Percentiles rank a stretch among this genome's conserved stretches.
These are phyloP conservation scores for Passerculus sandwichensis DNA, from an alignment of 2,797 vertebrate species.

Conservation along the genomic window DNA sequence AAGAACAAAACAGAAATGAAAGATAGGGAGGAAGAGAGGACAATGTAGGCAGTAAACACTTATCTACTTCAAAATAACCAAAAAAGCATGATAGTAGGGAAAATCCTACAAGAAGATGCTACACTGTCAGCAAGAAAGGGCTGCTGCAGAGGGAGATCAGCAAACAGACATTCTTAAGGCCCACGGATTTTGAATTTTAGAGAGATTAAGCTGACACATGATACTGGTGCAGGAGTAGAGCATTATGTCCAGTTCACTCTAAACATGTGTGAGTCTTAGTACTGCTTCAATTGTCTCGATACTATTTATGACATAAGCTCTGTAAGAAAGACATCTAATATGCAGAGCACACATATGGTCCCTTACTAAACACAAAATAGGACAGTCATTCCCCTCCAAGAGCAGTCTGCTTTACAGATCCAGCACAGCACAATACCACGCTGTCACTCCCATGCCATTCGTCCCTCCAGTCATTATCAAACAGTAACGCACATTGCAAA, in stretches of 20 bases:
- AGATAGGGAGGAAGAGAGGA: not conserved
- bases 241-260: not conserved
- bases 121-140: not conserved
- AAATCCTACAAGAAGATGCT: not conserved
- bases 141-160: not conserved
- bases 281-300: not conserved
- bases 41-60: not conserved
- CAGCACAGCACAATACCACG: not conserved
- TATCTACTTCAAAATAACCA: not conserved
- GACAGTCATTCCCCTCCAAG: not conserved
- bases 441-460: rapidly evolving
- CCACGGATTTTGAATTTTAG: constrained; percentile 15
- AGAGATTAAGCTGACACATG: not conserved
- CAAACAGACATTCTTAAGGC: not conserved
- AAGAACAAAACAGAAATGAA: not conserved
- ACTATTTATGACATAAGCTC: not conserved
- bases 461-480: not conserved
- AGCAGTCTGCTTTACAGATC: not conserved
- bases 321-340: not conserved
- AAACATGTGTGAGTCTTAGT: not conserved
- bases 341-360: not conserved
- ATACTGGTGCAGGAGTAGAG: not conserved
- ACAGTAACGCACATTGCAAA: not conserved
- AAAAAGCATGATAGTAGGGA: not conserved
- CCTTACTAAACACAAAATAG: not conserved